phyloP scores from a whole-genome alignment of 2,797 vertebrate species.

The Alexandromys oeconomus region DNA sequence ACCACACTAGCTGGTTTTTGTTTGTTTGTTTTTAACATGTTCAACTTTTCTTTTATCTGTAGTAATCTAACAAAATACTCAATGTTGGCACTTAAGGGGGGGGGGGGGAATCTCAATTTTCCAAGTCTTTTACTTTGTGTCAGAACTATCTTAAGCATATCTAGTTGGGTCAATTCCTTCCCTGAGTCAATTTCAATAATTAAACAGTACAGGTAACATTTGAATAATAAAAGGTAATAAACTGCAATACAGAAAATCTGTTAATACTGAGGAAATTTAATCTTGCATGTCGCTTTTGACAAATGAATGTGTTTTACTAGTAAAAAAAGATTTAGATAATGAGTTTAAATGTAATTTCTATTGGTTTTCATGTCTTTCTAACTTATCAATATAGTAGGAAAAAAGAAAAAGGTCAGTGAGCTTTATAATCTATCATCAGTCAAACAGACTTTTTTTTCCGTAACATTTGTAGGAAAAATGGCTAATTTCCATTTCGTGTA shows the following conservation, averaged over 20 bases:
- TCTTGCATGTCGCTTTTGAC: conserved; percentile 51
- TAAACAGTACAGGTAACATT: conserved; percentile 52
- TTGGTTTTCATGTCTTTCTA: conserved; percentile 49
- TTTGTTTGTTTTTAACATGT: neutral
- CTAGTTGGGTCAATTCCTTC: neutral
- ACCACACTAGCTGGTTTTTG: neutral
- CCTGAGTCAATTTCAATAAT: conserved; percentile 33
- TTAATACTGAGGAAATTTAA: conserved; percentile 42
- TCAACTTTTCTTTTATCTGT: neutral
- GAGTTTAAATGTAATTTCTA: conserved; percentile 65
- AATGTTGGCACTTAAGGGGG: neutral
- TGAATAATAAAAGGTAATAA: conserved; percentile 64
- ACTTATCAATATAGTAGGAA: conserved; percentile 56
- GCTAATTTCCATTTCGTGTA: conserved; percentile 70
- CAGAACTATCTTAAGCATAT: neutral
- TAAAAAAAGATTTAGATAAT: conserved; percentile 42
- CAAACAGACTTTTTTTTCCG: conserved; percentile 66
- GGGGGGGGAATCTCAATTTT: neutral
- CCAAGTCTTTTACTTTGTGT: neutral
- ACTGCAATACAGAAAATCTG: conserved; percentile 36
- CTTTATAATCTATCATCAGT: conserved; percentile 65
- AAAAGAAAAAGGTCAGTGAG: conserved; percentile 30
- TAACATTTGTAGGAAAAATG: conserved; percentile 63
- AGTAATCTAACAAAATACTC: neutral
- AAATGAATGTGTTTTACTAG: conserved; percentile 43